Conservation (phyloP, 2,888 invertebrate species). For the Eustalomyia histrio region DNA sequence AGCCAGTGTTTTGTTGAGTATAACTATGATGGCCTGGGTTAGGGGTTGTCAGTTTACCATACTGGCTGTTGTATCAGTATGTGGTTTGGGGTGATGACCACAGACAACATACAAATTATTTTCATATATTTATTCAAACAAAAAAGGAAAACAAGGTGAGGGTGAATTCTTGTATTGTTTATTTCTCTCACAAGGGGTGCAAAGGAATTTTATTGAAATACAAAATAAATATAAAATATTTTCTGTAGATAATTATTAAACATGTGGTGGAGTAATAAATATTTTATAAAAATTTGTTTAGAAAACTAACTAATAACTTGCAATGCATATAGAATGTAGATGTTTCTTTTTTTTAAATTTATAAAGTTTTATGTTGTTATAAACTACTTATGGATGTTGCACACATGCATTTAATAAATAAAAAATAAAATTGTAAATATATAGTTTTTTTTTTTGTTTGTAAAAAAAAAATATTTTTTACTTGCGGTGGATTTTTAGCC, state of each 20-base stretch:
- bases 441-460: too few relatives aligned
- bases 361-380: not conserved
- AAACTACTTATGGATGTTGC: not conserved
- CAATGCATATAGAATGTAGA: not conserved
- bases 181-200: not conserved
- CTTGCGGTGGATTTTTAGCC: too few relatives aligned
- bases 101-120: slow-evolving; percentile 62
- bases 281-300: not conserved
- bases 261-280: not conserved
- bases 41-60: not conserved
- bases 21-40: too few relatives aligned
- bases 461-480: too few relatives aligned
- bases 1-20: not conserved
- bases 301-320: not conserved
- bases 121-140: slow-evolving; percentile 32
- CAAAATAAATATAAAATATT: not conserved
- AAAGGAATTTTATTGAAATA: not conserved
- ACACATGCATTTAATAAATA: not conserved
- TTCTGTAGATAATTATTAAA: not conserved
- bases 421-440: too few relatives aligned
- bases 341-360: not conserved
- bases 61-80: slow-evolving; percentile 31
- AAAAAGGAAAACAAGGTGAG: slow-evolving; percentile 27
- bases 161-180: slow-evolving; percentile 36
- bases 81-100: slow-evolving; percentile 63